These are phyloP conservation scores for Diplazon laetatorius DNA, from an alignment of 2,888 invertebrate species.

Conservation along the genomic window DNA sequence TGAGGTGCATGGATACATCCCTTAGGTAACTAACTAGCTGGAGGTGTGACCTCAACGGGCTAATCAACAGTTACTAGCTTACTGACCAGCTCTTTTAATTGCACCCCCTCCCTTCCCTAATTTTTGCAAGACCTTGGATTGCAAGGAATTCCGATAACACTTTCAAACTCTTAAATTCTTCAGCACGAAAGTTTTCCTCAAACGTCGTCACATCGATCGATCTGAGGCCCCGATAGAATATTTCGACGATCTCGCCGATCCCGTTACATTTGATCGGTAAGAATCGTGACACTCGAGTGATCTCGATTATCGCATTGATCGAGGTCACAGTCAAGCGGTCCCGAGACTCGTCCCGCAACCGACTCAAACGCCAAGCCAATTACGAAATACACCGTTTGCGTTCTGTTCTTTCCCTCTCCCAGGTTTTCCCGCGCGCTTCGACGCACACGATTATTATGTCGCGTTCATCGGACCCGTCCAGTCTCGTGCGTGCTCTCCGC, in stretches of 20 bases:
- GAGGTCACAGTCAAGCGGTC: slow-evolving; percentile 69
- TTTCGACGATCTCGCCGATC: background rate
- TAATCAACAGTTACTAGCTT: too few species aligned
- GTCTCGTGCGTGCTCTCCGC: slow-evolving; percentile 40
- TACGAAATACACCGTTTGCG: slow-evolving; percentile 58
- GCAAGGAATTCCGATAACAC: too few species aligned
- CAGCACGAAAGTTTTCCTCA: too few species aligned
- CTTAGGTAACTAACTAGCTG: too few species aligned
- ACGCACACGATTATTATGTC: slow-evolving; percentile 59
- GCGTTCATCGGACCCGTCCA: slow-evolving; percentile 51
- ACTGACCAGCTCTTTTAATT: too few species aligned
- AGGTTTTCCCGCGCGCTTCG: slow-evolving; percentile 54
- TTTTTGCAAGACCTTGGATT: too few species aligned
- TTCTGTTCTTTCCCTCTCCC: slow-evolving; percentile 7
- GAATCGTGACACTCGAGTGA: slow-evolving; percentile 27
- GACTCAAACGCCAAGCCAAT: slow-evolving; percentile 39
- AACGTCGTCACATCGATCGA: too few species aligned
- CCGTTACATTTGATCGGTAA: background rate
- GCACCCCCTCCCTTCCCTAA: too few species aligned
- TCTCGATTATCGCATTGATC: slow-evolving; percentile 65
- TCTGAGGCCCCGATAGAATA: background rate
- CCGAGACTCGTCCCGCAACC: slow-evolving; percentile 51
- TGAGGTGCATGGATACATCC: too few species aligned
- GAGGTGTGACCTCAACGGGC: too few species aligned
- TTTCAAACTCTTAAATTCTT: too few species aligned